Percentiles rank a stretch among this genome's conserved stretches.
Conservation (phyloP, 1,140 invertebrate species). For the Pseudomyrmex concolor region DNA sequence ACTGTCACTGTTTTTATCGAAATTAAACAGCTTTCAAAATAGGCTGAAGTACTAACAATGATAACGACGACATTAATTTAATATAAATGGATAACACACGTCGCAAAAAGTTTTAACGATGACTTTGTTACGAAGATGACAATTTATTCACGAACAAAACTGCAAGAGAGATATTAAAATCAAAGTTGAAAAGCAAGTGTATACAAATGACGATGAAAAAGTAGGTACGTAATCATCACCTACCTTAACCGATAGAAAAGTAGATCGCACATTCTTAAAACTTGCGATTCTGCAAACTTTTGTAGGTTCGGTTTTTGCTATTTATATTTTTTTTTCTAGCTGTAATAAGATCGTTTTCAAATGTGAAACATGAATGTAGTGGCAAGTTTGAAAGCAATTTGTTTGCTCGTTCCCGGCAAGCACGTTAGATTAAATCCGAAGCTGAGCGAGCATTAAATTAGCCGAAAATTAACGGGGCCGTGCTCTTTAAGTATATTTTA, state of each 20-base stretch:
- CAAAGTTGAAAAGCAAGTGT: background rate
- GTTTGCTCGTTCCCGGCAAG: constrained; percentile 34
- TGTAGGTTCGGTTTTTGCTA: background rate
- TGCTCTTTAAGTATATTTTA: constrained; percentile 72
- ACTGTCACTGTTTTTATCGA: constrained; percentile 50
- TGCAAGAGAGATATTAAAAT: background rate
- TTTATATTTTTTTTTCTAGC: background rate
- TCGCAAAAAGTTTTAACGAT: background rate
- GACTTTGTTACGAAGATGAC: constrained; percentile 11
- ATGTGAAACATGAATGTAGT: background rate
- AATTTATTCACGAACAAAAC: background rate
- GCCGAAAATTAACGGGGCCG: constrained; percentile 66
- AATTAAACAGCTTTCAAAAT: constrained; percentile 38
- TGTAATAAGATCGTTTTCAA: background rate
- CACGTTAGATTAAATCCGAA: constrained; percentile 66
- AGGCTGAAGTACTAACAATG: constrained; percentile 12
- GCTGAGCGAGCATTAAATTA: constrained; percentile 65
- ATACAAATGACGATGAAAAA: no score
- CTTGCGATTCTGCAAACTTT: background rate
- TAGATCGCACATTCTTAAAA: no score
- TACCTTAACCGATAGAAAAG: no score
- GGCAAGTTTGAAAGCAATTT: constrained; percentile 34
- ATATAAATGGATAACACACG: constrained; percentile 32
- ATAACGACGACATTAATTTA: constrained; percentile 47
- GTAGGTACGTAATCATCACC: no score